A percentile compares a stretch with the other conserved stretches of the same genome.
These are phyloP conservation scores for Sinocyclocheilus maitianheensis DNA, from an alignment of 2,113 vertebrate species.

Conservation along the genomic window DNA sequence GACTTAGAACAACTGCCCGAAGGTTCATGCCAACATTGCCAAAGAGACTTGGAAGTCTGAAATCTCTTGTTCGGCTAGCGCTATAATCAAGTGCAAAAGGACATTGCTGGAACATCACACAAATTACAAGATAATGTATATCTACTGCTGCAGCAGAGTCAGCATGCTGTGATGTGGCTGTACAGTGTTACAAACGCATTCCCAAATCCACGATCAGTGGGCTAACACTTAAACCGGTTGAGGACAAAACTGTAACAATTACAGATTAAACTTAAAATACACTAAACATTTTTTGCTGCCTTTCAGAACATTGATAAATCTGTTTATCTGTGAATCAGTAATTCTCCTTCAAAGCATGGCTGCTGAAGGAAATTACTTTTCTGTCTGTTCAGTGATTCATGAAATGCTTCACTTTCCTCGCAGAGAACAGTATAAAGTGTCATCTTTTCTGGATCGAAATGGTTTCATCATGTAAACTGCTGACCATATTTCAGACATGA, in stretches of 20 bases:
- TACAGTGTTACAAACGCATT: not conserved
- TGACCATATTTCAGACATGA: no score
- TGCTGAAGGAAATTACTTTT: not conserved
- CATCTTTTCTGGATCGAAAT: not conserved
- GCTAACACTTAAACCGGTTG: not conserved
- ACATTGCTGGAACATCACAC: not conserved
- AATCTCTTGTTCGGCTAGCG: constrained; percentile 20
- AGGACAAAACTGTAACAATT: not conserved
- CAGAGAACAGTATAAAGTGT: not conserved
- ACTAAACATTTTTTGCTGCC: not conserved
- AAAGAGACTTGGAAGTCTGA: constrained; percentile 60
- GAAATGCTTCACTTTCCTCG: not conserved
- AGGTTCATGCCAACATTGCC: constrained; percentile 65
- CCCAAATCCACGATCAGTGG: not conserved
- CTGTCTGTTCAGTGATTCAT: not conserved
- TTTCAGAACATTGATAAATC: not conserved
- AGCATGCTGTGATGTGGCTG: not conserved
- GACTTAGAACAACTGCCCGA: constrained; percentile 70
- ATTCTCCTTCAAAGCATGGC: not conserved
- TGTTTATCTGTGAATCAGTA: not conserved
- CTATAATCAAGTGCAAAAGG: constrained; percentile 21
- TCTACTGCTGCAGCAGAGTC: not conserved
- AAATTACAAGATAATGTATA: not conserved
- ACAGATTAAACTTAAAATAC: not conserved
- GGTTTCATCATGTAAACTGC: no score